Conservation (phyloP, 1,140 invertebrate species). For the Paracyclopina nana region DNA sequence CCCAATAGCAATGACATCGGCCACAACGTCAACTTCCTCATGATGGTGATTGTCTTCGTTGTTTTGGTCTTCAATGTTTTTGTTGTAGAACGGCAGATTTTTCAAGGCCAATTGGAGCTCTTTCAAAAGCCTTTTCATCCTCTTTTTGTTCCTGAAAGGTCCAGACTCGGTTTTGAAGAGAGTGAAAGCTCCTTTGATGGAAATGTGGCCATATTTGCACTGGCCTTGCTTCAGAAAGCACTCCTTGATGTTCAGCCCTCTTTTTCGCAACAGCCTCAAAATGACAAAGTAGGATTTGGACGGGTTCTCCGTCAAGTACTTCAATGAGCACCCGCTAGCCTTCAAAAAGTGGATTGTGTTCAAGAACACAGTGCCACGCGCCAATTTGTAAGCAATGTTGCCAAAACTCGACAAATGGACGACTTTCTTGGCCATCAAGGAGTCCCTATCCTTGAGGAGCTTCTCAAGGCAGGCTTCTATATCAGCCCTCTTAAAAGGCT, state of each 20-base stretch:
- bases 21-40: no score
- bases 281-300: constrained; percentile 10
- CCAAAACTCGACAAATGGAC: constrained; percentile 7
- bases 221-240: constrained; percentile 13
- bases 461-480: neutral
- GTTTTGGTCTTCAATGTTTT: no score
- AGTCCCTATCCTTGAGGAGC: neutral
- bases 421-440: constrained; percentile 1
- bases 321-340: neutral
- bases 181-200: neutral
- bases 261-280: neutral
- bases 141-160: constrained; percentile 4
- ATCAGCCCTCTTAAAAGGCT: neutral
- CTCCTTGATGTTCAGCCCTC: constrained; percentile 4
- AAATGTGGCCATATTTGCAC: constrained; percentile 12
- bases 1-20: no score
- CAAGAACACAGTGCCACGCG: neutral
- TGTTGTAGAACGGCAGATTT: no score
- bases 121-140: neutral
- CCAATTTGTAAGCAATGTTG: neutral
- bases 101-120: no score
- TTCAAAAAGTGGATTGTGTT: constrained; percentile 8
- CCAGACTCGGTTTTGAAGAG: constrained; percentile 13
- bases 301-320: constrained; percentile 6
- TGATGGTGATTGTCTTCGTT: no score